A percentile compares a stretch with the other conserved stretches of the same genome.
These are phyloP conservation scores for Dusona sp. DNA, from an alignment of 2,888 invertebrate species.

Conservation along the genomic window DNA sequence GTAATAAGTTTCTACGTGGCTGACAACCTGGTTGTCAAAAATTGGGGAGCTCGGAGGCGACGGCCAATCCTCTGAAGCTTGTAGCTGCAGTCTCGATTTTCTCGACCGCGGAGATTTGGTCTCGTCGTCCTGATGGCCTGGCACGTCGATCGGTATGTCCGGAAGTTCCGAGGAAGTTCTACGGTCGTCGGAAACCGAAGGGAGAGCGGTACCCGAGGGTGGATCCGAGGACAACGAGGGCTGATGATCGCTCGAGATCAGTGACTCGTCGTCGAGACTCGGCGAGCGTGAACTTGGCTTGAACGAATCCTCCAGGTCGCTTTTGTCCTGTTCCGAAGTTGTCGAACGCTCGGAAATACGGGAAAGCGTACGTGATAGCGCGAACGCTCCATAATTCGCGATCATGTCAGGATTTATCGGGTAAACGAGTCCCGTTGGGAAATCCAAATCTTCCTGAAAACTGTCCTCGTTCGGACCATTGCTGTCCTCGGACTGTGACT, in stretches of 20 bases:
- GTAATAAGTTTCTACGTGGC: conserved; percentile 92
- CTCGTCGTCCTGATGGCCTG: conserved; percentile 85
- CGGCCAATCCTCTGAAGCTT: conserved; percentile 93
- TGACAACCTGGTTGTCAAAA: conserved; percentile 90
- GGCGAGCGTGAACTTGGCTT: conserved; percentile 94
- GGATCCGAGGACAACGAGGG: conserved; percentile 94
- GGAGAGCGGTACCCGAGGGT: conserved; percentile 85
- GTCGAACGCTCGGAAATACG: conserved; percentile 95
- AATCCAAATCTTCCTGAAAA: conserved; percentile 92
- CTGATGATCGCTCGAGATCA: conserved; percentile 94
- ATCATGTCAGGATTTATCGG: conserved; percentile 90
- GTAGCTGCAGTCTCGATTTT: conserved; percentile 81
- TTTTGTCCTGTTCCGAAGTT: conserved; percentile 93
- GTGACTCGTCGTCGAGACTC: conserved; percentile 93
- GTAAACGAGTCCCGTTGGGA: conserved; percentile 91
- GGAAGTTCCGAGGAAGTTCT: conserved; percentile 94
- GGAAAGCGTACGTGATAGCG: conserved; percentile 91
- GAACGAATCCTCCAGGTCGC: conserved; percentile 94
- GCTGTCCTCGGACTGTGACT: conserved; percentile 81
- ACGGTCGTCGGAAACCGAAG: conserved; percentile 91
- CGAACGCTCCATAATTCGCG: conserved; percentile 91
- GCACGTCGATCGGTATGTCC: conserved; percentile 92
- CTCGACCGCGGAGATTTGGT: conserved; percentile 79
- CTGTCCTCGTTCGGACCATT: conserved; percentile 84
- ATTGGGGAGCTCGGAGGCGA: conserved; percentile 91